These are phyloP conservation scores for Pheosia gnoma DNA, from an alignment of 2,888 invertebrate genomes.

Conservation along the genomic window DNA sequence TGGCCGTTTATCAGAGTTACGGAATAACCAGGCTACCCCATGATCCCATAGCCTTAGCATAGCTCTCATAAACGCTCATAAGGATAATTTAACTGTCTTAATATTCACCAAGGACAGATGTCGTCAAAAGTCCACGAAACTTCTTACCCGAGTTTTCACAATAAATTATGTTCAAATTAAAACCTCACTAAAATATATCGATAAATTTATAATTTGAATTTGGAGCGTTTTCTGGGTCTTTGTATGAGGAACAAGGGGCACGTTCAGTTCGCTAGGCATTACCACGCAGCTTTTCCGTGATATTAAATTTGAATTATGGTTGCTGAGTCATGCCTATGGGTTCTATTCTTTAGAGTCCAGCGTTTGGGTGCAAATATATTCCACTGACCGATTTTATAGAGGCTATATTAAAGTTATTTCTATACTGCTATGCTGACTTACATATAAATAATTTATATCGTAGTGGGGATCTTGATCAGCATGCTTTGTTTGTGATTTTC, in stretches of 20 bases:
- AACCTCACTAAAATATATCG: neutral
- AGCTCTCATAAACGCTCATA: too few species aligned
- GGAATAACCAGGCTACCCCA: too few species aligned
- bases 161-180: neutral
- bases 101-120: too few species aligned
- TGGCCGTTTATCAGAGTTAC: too few species aligned
- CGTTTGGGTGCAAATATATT: neutral
- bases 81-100: too few species aligned
- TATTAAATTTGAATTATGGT: constrained; percentile 39
- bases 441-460: too few species aligned
- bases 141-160: neutral
- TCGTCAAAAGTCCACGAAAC: neutral
- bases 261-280: constrained; percentile 20
- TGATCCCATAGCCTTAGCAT: too few species aligned
- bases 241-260: constrained; percentile 14
- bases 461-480: too few species aligned
- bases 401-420: too few species aligned
- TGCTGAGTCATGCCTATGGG: constrained; percentile 15
- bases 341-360: constrained; percentile 7
- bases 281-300: constrained; percentile 26
- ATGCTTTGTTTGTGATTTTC: too few species aligned
- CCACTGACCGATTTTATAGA: too few species aligned
- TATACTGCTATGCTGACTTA: too few species aligned
- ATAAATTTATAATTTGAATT: neutral
- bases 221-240: neutral